Evolutionary conservation across 2,797 vertebrate genomes (phyloP), one percentile per base, ranked within the genome.

Genomic region (Catostomus latipinnis): DNA sequence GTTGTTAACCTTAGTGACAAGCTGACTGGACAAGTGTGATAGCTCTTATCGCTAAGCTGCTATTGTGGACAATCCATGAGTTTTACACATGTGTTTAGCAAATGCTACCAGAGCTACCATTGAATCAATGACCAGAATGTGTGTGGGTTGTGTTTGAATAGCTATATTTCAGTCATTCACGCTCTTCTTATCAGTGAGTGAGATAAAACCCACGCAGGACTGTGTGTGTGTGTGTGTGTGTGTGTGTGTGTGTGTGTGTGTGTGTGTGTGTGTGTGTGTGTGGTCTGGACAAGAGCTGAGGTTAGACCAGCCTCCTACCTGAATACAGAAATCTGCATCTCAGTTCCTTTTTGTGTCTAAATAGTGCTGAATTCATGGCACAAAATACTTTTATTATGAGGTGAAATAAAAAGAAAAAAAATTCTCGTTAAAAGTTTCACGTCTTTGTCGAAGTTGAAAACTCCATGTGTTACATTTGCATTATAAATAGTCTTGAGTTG

Each of bases 11-110:
- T 76, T 86, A 58, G 71, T 63, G 71, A 16, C 49, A 8, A 50
- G 83, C 56, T 53, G 65, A 54, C 72, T 83, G 87, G 72, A 81
- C 85, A 72, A 84, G 49, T 22, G 45, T 69, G 87, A 88, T 86
- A 85, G 72, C 70, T 57, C 77, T 86, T 86, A 88, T 85, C 83
- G 50, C 69, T 61, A 34, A 22, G 50, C 68, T 56, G 62, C 81
- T 18, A 65, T 63, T 58, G 67, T 65, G 76, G 18, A 74, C 82
- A 71, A 81, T 18, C 12, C 43, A 82, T 84, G 82, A 86, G 73
- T 84, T 83, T 82, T 57, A 71, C 65, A 54, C 66, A 54, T 22
- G 61, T 63, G 73, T 76, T 43, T 18, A 58, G n/a, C 62, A 80
- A 80, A 68, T 10, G 76, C 56, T 82, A 80, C 80, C 74, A 76